Evolutionary conservation across 2,113 vertebrate genomes (phyloP).

Genomic region (Engystomops pustulosus): DNA sequence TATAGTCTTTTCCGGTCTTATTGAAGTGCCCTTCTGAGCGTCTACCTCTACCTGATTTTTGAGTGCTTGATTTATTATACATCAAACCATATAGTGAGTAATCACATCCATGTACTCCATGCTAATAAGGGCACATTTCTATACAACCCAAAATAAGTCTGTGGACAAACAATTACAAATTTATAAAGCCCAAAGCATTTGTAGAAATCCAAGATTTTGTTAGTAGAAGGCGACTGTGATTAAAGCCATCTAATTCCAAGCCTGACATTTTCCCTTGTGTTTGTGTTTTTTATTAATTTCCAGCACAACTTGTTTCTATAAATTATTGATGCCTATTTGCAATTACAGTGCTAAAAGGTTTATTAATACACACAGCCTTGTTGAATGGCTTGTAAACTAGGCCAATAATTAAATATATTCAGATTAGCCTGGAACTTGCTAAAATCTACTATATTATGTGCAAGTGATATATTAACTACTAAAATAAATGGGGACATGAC

Average conservation of each 20-base stretch:
- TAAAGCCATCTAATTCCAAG: slow-evolving; percentile 12
- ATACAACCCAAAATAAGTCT: not conserved
- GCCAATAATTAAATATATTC: slow-evolving; percentile 29
- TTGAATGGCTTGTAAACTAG: slow-evolving; percentile 41
- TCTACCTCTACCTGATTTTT: not conserved
- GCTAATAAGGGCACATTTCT: not conserved
- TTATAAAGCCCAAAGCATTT: slow-evolving; percentile 20
- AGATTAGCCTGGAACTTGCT: slow-evolving; percentile 3
- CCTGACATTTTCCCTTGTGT: slow-evolving; percentile 16
- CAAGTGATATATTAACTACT: not conserved
- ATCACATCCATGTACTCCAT: not conserved
- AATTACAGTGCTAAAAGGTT: slow-evolving; percentile 40
- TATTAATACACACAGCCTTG: slow-evolving; percentile 31
- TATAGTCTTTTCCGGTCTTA: not conserved
- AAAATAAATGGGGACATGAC: not conserved
- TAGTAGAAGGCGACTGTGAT: slow-evolving; percentile 19
- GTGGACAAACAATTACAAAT: slow-evolving; percentile 29
- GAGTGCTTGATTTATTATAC: not conserved
- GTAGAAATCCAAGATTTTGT: slow-evolving; percentile 18
- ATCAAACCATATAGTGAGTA: not conserved
- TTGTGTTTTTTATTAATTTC: slow-evolving; percentile 41
- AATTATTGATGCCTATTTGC: slow-evolving; percentile 50
- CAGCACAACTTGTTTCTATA: slow-evolving; percentile 34
- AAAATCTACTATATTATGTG: not conserved
- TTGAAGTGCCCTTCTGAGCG: too few relatives aligned